Evolutionary conservation across 2,888 invertebrate genomes (phyloP).

Genomic region (Drosophila mayaguana): DNA sequence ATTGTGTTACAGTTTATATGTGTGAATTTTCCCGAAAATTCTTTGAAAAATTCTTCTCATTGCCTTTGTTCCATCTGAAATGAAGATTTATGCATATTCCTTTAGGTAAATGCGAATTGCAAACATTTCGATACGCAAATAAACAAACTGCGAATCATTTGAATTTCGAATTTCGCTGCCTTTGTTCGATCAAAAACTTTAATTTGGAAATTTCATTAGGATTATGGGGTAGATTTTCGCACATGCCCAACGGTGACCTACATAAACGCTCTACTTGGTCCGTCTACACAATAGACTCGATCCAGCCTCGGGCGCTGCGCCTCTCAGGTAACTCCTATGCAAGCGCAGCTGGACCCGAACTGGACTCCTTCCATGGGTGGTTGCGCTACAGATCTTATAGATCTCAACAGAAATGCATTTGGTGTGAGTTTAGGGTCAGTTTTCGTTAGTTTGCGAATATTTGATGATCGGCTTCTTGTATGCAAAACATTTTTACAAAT

Average conservation of each 20-base stretch:
- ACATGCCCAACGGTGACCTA: constrained; percentile 52
- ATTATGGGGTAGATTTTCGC: constrained; percentile 77
- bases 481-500: constrained; percentile 76
- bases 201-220: constrained; percentile 56
- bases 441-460: constrained; percentile 60
- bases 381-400: constrained; percentile 38
- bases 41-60: not conserved
- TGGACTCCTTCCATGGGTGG: constrained; percentile 35
- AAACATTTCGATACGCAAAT: constrained; percentile 75
- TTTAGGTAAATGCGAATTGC: constrained; percentile 38
- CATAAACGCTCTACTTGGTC: constrained; percentile 55
- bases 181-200: constrained; percentile 47
- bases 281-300: constrained; percentile 41
- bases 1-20: not conserved
- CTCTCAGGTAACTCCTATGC: constrained; percentile 40
- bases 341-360: constrained; percentile 59
- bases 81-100: constrained; percentile 63
- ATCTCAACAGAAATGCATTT: constrained; percentile 26
- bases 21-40: not conserved
- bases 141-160: constrained; percentile 56
- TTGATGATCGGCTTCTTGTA: constrained; percentile 68
- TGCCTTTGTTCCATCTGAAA: constrained; percentile 25
- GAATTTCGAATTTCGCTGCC: constrained; percentile 51
- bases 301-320: constrained; percentile 40
- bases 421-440: constrained; percentile 28